Evolutionary conservation across 1,140 invertebrate genomes (phyloP).

Genomic region (Anoplophora glabripennis): DNA sequence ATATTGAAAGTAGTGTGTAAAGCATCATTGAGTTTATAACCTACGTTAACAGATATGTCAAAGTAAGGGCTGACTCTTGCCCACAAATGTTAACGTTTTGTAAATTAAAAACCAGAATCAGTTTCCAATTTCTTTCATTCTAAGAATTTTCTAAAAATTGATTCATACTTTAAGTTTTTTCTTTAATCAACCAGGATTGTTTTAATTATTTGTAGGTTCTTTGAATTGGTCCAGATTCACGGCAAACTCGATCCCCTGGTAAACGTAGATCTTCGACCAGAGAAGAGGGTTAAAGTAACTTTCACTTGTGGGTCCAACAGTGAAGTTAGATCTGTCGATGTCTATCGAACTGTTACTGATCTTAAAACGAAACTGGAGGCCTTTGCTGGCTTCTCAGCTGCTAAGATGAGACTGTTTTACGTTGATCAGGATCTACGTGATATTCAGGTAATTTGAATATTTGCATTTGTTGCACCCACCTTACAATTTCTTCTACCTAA

Average conservation of each 20-base stretch:
- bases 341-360: conserved; percentile 74
- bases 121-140: too few species aligned
- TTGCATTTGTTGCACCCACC: too few species aligned
- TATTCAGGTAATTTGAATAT: conserved; percentile 51
- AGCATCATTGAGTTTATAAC: not conserved
- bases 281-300: conserved; percentile 80
- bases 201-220: conserved; percentile 60
- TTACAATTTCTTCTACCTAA: too few species aligned
- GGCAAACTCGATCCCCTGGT: conserved; percentile 85
- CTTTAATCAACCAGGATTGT: not conserved
- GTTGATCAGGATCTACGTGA: conserved; percentile 72
- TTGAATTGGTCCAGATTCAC: conserved; percentile 75
- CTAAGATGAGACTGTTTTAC: conserved; percentile 83
- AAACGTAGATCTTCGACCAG: conserved; percentile 79
- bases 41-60: not conserved
- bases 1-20: not conserved
- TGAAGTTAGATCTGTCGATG: conserved; percentile 71
- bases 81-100: too few species aligned
- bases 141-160: too few species aligned
- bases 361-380: conserved; percentile 76
- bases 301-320: conserved; percentile 75
- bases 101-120: too few species aligned
- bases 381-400: conserved; percentile 73
- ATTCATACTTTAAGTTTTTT: too few species aligned
- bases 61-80: too few species aligned